These are phyloP conservation scores for Oedothorax gibbosus DNA, from an alignment of 1,140 invertebrate species.

Conservation along the genomic window DNA sequence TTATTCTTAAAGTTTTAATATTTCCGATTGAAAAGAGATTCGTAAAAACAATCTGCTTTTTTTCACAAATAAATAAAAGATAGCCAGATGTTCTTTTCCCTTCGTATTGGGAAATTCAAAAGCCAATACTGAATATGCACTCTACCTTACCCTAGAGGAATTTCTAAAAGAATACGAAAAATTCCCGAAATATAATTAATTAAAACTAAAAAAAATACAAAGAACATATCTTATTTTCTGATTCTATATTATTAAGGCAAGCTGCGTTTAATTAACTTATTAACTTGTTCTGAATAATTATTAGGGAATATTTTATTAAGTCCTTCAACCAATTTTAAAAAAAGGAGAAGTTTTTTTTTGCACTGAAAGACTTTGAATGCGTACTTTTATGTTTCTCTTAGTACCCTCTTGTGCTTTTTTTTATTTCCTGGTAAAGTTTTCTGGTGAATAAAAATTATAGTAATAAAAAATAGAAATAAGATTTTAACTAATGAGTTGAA, in stretches of 20 bases:
- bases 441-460: not conserved
- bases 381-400: too few species aligned
- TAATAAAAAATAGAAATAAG: not conserved
- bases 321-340: not conserved
- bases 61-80: too few species aligned
- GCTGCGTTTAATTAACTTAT: not conserved
- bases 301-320: too few species aligned
- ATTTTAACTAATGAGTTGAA: not conserved
- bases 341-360: not conserved
- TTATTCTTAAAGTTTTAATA: too few species aligned
- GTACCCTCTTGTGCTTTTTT: too few species aligned
- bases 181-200: not conserved
- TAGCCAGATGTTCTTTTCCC: too few species aligned
- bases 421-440: not conserved
- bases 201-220: not conserved
- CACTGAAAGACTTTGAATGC: not conserved
- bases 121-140: too few species aligned
- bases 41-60: too few species aligned
- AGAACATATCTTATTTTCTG: not conserved
- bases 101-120: too few species aligned
- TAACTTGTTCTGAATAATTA: not conserved
- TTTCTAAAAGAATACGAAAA: too few species aligned
- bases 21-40: too few species aligned
- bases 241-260: not conserved
- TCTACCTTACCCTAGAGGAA: too few species aligned